Evolutionary conservation across 2,797 vertebrate species (phyloP).

Genomic region (Galagoides demidoff): DNA sequence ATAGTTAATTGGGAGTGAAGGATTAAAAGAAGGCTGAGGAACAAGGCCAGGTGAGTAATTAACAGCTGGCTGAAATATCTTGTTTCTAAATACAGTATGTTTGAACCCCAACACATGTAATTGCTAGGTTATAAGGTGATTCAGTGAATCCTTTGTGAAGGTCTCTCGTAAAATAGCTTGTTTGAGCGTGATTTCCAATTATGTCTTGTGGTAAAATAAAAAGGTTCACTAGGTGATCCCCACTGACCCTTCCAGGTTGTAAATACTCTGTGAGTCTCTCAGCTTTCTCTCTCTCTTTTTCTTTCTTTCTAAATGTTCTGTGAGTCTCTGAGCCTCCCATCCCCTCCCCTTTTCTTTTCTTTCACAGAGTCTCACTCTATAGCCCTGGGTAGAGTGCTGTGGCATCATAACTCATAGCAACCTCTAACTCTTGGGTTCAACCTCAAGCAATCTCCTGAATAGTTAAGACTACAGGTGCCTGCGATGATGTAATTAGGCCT

Average conservation of each 20-base stretch:
- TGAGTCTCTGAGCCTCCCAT: not conserved
- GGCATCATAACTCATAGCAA: too few relatives aligned
- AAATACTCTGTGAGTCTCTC: not conserved
- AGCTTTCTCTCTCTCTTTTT: not conserved
- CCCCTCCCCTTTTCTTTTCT: not conserved
- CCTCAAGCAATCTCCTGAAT: too few relatives aligned
- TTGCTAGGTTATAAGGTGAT: conserved; percentile 45
- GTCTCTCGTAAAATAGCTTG: conserved; percentile 24
- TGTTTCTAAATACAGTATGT: conserved; percentile 4
- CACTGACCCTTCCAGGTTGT: not conserved
- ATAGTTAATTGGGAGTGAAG: conserved; percentile 19
- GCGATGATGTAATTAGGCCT: too few relatives aligned
- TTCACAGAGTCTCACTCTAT: too few relatives aligned
- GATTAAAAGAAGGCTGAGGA: not conserved
- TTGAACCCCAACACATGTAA: conserved; percentile 33
- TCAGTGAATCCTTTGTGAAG: conserved; percentile 21
- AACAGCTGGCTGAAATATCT: conserved; percentile 7
- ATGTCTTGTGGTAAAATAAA: not conserved
- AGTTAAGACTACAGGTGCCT: too few relatives aligned
- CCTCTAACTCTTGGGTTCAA: too few relatives aligned
- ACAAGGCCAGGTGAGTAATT: conserved; percentile 43
- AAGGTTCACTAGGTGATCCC: not conserved
- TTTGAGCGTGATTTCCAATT: conserved; percentile 4
- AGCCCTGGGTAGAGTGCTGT: too few relatives aligned
- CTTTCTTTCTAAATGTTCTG: not conserved